phyloP scores from a whole-genome alignment of 2,113 vertebrate species.

The Rhegmatorhina hoffmannsi region DNA sequence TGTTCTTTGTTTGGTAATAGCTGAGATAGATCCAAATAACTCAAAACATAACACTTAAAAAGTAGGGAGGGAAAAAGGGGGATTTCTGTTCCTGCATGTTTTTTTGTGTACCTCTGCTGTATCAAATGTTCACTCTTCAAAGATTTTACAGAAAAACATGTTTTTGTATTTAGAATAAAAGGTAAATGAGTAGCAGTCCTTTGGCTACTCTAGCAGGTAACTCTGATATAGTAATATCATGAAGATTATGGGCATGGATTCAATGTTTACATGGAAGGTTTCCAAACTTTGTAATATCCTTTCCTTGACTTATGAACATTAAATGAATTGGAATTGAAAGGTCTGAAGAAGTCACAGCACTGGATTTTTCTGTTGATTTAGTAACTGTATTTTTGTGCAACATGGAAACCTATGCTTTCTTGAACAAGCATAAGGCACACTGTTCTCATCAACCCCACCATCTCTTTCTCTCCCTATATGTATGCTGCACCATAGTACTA shows the following conservation, averaged over 20 bases:
- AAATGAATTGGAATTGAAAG: background rate
- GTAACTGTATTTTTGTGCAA: background rate
- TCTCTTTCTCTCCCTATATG: background rate
- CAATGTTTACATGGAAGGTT: background rate
- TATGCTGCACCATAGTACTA: background rate
- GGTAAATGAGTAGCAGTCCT: background rate
- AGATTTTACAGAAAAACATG: background rate
- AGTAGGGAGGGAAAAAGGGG: background rate
- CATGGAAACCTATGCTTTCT: background rate
- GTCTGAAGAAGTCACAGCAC: background rate
- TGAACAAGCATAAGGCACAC: no score
- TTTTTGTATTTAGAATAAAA: background rate
- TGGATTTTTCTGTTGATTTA: background rate
- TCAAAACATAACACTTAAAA: background rate
- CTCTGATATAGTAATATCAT: background rate
- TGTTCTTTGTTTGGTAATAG: background rate
- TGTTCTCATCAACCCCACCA: background rate
- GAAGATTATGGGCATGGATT: background rate
- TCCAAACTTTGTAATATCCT: background rate
- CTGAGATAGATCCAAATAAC: background rate
- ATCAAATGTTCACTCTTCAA: background rate
- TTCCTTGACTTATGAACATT: background rate
- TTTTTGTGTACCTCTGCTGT: background rate
- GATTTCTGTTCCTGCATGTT: background rate
- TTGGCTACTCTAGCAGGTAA: background rate